phyloP scores from a whole-genome alignment of 2,797 vertebrate genomes.

The Tangara arthus region DNA sequence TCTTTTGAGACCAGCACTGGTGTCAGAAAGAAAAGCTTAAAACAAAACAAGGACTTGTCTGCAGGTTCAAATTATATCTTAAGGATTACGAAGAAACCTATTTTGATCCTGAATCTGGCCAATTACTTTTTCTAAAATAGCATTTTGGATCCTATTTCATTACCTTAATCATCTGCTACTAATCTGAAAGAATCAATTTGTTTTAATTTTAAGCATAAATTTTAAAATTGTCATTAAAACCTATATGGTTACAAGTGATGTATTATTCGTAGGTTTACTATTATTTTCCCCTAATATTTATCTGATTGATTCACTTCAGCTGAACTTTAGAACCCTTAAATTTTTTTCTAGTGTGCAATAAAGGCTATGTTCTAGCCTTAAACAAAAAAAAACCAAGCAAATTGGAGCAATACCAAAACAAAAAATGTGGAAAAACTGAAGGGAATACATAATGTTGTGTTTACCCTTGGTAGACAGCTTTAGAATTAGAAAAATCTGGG shows the following conservation, averaged over 20 bases:
- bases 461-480: conserved; percentile 12
- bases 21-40: background rate
- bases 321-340: background rate
- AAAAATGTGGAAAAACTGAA: background rate
- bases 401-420: background rate
- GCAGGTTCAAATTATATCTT: background rate
- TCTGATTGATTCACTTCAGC: background rate
- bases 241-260: background rate
- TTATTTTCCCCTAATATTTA: background rate
- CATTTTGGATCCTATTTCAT: background rate
- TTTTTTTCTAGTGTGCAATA: background rate
- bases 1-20: background rate
- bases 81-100: background rate
- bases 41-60: background rate
- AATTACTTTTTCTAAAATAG: background rate
- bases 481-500: conserved; percentile 55
- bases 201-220: background rate
- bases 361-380: background rate
- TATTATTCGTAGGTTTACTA: background rate
- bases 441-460: background rate
- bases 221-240: background rate
- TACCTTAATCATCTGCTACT: background rate
- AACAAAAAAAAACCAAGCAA: background rate
- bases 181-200: background rate
- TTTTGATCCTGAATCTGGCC: background rate